Base-by-base conservation (phyloP, 2,888 invertebrate genomes). In the Neuroscelio doddi region DNA sequence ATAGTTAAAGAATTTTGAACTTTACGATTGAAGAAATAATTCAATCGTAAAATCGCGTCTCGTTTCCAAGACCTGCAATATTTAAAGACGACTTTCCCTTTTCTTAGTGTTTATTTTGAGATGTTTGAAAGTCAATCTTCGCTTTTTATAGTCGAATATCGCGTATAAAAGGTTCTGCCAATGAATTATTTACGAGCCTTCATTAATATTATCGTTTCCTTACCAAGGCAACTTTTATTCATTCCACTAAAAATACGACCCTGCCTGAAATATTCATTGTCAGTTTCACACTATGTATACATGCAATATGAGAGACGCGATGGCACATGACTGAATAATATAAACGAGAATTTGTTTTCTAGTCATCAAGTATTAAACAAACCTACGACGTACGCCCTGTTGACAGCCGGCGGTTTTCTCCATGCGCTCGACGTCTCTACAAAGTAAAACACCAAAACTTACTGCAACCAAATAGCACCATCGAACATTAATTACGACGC, bases 401-500 rank as follows among this genome's bases (percentile, higher is more conserved):
- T 66, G 79, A 55, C 75, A 73, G 71, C 75, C 72, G 71, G 74
- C 72, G 67, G 76, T 69, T 72, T 76, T 76, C 74, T 80, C 79
- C 78, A 71, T 63, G 70, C 73, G 78, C 51, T 80, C 79, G 53
- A 79, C 77, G 29, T 80, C 79, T 80, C 80, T 80, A 80, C 72
- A 80, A 80, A 74, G 63, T 75, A 72, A 79, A 80, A 80, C 76
- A 80, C 71, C 78, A 79, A 79, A 73, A 74, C 73, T 75, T 74
- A 76, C 70, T 76, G 67, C 67, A 72, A 66, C 38, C 69, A 73
- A 68, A 66, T 52, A 51, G 59, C 41, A 41, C 64, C 64, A 67
- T 64, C 24, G 42, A 56, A 64, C 50, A 61, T 59, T 38, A 5
- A 15, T 47, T 29, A 29, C 30, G 32, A 46, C 10, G 32, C 16